Percentiles rank a stretch among this genome's conserved stretches.
These are phyloP conservation scores for Lepus europaeus DNA, from an alignment of 2,113 vertebrate genomes.

Conservation along the genomic window DNA sequence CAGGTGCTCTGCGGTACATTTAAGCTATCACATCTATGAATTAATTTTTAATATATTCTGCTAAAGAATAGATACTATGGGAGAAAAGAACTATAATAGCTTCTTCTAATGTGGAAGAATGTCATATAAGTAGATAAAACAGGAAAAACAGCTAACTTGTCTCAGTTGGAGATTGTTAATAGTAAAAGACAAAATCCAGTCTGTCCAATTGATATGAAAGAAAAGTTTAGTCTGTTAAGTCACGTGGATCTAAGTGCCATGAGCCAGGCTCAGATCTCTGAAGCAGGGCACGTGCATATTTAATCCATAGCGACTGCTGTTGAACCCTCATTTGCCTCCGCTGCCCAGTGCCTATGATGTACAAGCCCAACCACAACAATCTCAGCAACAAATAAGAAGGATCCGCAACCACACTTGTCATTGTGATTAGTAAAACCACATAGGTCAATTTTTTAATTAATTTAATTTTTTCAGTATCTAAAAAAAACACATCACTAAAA, in stretches of 20 bases:
- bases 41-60: conserved; percentile 13
- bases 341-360: no score
- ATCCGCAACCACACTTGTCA: background rate
- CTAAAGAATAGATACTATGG: background rate
- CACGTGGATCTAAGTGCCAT: fast-evolving
- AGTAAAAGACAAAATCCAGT: background rate
- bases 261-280: fast-evolving
- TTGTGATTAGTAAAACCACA: background rate
- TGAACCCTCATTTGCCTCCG: fast-evolving
- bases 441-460: background rate
- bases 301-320: fast-evolving
- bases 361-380: background rate
- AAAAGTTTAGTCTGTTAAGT: background rate
- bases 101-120: background rate
- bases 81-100: background rate
- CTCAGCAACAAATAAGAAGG: fast-evolving
- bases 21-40: background rate
- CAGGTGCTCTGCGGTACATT: background rate
- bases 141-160: background rate
- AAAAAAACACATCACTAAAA: background rate
- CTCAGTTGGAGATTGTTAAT: background rate
- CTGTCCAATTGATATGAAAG: background rate
- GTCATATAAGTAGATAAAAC: background rate
- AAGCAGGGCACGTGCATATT: no score
- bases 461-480: background rate